Evolutionary conservation across 1,140 invertebrate species (phyloP).

Genomic region (Paraescarpia echinospica): DNA sequence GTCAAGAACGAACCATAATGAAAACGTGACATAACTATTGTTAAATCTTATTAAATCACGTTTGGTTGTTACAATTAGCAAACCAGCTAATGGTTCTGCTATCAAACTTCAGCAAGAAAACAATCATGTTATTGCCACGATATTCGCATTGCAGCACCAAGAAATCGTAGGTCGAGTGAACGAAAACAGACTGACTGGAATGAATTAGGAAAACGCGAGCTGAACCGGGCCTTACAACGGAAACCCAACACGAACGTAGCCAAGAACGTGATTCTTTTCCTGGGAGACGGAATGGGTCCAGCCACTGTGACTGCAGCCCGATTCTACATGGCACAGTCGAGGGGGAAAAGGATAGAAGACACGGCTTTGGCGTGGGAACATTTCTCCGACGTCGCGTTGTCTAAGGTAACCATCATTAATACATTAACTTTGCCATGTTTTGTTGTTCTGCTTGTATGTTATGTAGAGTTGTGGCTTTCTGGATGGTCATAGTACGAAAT

Average conservation of each 20-base stretch:
- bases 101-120: neutral
- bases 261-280: too few species aligned
- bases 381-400: slow-evolving; percentile 30
- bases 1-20: too few species aligned
- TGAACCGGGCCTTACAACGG: slow-evolving; percentile 27
- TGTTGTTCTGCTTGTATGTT: neutral
- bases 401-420: slow-evolving; percentile 18
- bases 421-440: neutral
- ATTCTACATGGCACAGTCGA: neutral
- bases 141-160: neutral
- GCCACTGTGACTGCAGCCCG: too few species aligned
- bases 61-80: slow-evolving; percentile 56
- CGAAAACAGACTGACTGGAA: neutral
- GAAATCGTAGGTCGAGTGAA: neutral
- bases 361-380: slow-evolving; percentile 29
- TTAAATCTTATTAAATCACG: too few species aligned
- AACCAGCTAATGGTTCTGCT: neutral
- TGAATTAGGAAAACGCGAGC: neutral
- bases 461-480: neutral
- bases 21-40: too few species aligned
- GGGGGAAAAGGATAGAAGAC: slow-evolving; percentile 28
- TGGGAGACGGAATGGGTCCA: too few species aligned
- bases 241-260: slow-evolving; percentile 31
- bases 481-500: too few species aligned
- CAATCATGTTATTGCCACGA: neutral